Evolutionary conservation across 2,797 vertebrate species (phyloP), one percentile per base, ranked within the genome.

Genomic region (Melanotaenia boesemani): DNA sequence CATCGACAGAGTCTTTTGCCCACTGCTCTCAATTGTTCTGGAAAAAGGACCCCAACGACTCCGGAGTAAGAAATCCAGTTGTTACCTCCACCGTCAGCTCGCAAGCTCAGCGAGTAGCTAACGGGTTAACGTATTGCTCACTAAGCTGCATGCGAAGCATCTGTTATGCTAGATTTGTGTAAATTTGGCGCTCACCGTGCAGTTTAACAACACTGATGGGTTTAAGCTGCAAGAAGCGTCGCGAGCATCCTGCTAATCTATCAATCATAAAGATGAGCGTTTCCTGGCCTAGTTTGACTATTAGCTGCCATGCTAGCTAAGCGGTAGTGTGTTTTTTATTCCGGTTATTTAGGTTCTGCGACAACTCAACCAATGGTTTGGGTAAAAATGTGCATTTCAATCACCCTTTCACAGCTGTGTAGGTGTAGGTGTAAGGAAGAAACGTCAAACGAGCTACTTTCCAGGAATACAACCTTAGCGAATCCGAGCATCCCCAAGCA

Each of bases 21-120:
- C 92, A 93, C 87, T 93, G 92, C 90, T 90, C 92, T 52, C 92
- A 93, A 86, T 90, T 93, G 90, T 93, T 93, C 92, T 93, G 92
- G 92, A 93, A 93, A 83, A 93, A 93, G 86, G 92, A 93, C 78
- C 92, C 92, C 76, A 93, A 86, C 91, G 92, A 93, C 86, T 91
- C 92, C 87, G 92, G 92, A 89, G 92, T 93, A 93, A 93, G 92
- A 93, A 83, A 89, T 69, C 75, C 81, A 84, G 81, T 83, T 82
- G 74, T 84, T 63, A 52, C 77, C 72, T 36, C 50, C 73, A 61
- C 80, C 50, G 59, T 76, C 79, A 81, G 79, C 86, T 75, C 73
- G 74, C 76, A 65, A 77, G 34, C 58, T n/a, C n/a, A n/a, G n/a
- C n/a, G n/a, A n/a, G n/a, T n/a, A 22, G 63, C 63, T 18, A 46